A percentile compares a stretch with the other conserved stretches of the same genome.
phyloP scores from a whole-genome alignment of 2,888 invertebrate species.

The Schizaphis graminum region DNA sequence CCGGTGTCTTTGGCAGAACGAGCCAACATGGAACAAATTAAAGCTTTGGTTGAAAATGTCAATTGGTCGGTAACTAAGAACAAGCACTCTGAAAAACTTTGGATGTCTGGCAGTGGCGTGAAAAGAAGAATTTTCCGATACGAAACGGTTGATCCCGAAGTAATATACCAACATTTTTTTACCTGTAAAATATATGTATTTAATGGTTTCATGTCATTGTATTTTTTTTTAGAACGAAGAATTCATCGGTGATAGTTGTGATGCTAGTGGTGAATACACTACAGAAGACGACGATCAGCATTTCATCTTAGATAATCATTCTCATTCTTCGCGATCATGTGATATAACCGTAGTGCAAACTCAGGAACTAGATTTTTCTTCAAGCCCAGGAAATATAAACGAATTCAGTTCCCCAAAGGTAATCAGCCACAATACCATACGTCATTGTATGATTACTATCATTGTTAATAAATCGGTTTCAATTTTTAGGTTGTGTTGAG shows the following conservation, averaged over 20 bases:
- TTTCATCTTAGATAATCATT: conserved; percentile 53
- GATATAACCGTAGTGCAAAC: conserved; percentile 56
- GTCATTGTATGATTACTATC: not conserved
- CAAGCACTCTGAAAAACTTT: conserved; percentile 40
- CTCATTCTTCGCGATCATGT: conserved; percentile 58
- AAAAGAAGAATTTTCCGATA: conserved; percentile 46
- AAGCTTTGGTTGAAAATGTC: conserved; percentile 57
- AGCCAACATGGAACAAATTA: conserved; percentile 56
- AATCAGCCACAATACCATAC: not conserved
- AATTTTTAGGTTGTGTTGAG: conserved; percentile 59
- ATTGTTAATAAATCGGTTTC: not conserved
- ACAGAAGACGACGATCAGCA: conserved; percentile 77
- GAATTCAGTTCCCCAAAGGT: conserved; percentile 44
- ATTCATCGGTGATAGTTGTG: conserved; percentile 78
- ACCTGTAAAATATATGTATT: not conserved
- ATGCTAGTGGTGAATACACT: conserved; percentile 91
- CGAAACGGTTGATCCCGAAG: conserved; percentile 53
- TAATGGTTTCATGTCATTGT: not conserved
- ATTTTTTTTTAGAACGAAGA: conserved; percentile 51
- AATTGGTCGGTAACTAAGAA: conserved; percentile 51
- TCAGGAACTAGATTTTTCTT: conserved; percentile 40
- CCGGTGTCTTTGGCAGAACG: conserved; percentile 45
- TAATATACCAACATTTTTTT: conserved; percentile 32
- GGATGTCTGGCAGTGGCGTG: conserved; percentile 1
- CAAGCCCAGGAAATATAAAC: conserved; percentile 37